phyloP scores from a whole-genome alignment of 1,140 invertebrate genomes.

The Bombus cullumanus region DNA sequence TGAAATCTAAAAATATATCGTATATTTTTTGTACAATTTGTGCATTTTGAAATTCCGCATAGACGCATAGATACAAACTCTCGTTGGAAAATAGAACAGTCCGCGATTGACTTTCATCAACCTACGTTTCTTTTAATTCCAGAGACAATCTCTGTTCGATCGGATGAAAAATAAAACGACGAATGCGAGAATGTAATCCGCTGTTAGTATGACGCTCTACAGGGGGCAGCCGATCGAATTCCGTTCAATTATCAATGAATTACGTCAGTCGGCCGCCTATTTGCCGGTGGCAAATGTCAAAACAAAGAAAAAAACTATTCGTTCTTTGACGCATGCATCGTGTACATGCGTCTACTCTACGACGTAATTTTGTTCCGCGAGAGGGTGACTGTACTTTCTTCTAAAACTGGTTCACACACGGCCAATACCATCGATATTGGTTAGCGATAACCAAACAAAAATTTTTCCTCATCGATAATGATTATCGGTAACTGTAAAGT shows the following conservation, averaged over 20 bases:
- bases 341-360: no score
- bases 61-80: no score
- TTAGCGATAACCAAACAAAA: no score
- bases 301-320: not conserved
- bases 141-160: not conserved
- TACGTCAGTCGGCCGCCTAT: conserved; percentile 30
- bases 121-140: not conserved
- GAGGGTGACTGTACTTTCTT: not conserved
- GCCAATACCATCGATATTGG: no score
- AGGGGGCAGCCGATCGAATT: conserved; percentile 36
- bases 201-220: conserved; percentile 15
- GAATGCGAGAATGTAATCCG: not conserved
- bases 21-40: no score
- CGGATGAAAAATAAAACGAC: conserved; percentile 5
- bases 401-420: no score
- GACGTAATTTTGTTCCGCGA: not conserved
- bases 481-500: no score
- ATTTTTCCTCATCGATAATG: no score
- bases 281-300: conserved; percentile 41
- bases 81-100: not conserved
- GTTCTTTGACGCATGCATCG: conserved; percentile 9
- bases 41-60: no score
- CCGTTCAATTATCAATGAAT: conserved; percentile 59
- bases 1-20: no score
- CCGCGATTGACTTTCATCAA: not conserved